Conservation (phyloP, 2,797 vertebrate species). For the Staurois parvus region DNA sequence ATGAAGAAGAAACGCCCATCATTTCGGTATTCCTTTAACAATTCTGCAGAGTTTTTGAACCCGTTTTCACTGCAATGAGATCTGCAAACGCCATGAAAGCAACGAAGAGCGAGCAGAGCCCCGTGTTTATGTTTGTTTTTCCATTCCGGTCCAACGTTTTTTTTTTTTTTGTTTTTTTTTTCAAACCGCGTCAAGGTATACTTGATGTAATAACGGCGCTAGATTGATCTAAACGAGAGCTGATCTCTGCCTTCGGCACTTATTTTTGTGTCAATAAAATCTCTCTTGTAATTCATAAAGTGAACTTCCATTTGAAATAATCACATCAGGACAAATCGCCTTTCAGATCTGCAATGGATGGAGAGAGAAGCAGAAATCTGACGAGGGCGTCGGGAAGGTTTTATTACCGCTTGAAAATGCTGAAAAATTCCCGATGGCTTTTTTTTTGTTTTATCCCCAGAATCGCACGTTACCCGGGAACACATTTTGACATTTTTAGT, state of each 20-base stretch:
- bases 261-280: not conserved
- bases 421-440: not conserved
- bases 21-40: no score
- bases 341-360: conserved; percentile 12
- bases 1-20: no score
- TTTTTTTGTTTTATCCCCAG: no score
- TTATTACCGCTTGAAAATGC: not conserved
- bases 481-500: no score
- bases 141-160: not conserved
- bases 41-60: no score
- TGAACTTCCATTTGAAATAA: not conserved
- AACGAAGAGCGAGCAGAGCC: no score
- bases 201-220: fast-evolving
- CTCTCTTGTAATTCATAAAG: not conserved
- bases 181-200: not conserved
- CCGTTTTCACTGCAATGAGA: no score
- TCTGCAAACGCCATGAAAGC: no score
- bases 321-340: conserved; percentile 7
- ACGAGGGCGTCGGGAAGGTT: not conserved
- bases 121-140: not conserved
- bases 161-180: not conserved
- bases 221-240: not conserved
- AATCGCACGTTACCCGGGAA: not conserved
- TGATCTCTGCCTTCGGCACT: fast-evolving
- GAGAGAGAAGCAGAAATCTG: not conserved